Evolutionary conservation across 2,888 invertebrate genomes (phyloP).

Genomic region (Ctenicera cuprea): DNA sequence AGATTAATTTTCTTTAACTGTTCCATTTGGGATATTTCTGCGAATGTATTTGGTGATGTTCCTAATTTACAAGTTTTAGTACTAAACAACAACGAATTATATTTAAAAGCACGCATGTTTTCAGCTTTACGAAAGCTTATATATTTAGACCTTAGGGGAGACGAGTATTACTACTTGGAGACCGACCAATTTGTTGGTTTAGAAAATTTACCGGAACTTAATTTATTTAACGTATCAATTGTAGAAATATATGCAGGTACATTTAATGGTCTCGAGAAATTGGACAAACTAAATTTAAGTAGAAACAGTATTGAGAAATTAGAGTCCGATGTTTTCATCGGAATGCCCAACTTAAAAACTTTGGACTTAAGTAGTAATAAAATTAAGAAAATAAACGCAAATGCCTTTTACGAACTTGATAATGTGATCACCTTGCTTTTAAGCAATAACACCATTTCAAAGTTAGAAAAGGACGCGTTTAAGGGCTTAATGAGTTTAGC

Average conservation of each 20-base stretch:
- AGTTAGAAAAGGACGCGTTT: slow-evolving; percentile 16
- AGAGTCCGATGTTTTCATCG: slow-evolving; percentile 59
- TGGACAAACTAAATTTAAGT: slow-evolving; percentile 17
- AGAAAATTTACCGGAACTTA: slow-evolving; percentile 65
- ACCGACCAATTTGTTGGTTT: slow-evolving; percentile 68
- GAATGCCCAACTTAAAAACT: slow-evolving; percentile 61
- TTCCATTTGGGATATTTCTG: slow-evolving; percentile 28
- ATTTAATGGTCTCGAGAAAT: slow-evolving; percentile 31
- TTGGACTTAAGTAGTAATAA: slow-evolving; percentile 65
- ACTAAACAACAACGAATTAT: not conserved
- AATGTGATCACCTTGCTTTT: slow-evolving; percentile 57
- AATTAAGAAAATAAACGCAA: not conserved
- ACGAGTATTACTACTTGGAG: slow-evolving; percentile 58
- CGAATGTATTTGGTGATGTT: not conserved
- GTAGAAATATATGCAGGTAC: slow-evolving; percentile 22
- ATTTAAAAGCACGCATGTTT: slow-evolving; percentile 2
- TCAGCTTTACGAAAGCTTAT: not conserved
- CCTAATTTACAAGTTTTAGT: not conserved
- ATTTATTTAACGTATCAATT: slow-evolving; percentile 58
- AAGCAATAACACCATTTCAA: slow-evolving; percentile 28
- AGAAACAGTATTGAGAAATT: slow-evolving; percentile 56
- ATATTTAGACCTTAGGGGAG: not conserved
- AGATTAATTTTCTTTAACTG: slow-evolving; percentile 51
- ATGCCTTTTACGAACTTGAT: slow-evolving; percentile 31
- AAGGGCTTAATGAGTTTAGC: slow-evolving; percentile 13